Base-by-base conservation (phyloP, 2,797 vertebrate species). In the Coracias cyanogaster region DNA sequence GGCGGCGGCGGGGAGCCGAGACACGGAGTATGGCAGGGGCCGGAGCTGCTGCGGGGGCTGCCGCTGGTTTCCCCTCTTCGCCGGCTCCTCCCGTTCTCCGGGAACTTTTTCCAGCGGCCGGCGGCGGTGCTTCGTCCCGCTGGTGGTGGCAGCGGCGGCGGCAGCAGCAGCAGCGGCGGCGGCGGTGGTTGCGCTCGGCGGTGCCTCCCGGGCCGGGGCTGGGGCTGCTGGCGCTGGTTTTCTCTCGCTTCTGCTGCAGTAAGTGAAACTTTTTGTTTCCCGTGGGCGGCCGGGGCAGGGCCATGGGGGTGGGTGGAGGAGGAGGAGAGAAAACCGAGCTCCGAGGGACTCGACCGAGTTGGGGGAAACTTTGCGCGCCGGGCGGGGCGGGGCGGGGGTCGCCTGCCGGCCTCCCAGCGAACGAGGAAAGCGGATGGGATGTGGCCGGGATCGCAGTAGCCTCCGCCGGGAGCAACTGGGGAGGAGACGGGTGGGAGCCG, bases 241-340 rank as follows among this genome's bases (percentile, higher is more conserved):
- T 97, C 86, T 96, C 96, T 77, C 92, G 92, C 43, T 83, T 98
- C 88, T 98, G 97, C 77, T 96, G 97, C 90, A 87, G 97, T 97
- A 91, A 97, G 97, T 97, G 65, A 70, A 96, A 97, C 93, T 97
- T 97, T 52, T n/a, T n/a, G n/a, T 91, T 79, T 64, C 5, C 14
- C 15, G 9, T 51, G 22, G 39, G 65, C 9, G 48, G 67, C 65
- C 26, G 72, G 83, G 90, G 61, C 70, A 46, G 45, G 57, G 45
- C 17, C 52, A 72, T n/a, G 76, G 83, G 88, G 82, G 64, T 48
- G 83, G 81, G 54, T 35, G 69, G 52, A 39, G 89, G 69, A 67
- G 83, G 79, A 86, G 85, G 76, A 76, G 73, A 65, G 88, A 89
- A 90, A 85, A 29, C 20, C 31, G 70, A 89, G 82, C 4, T 54